phyloP scores from a whole-genome alignment of 2,113 vertebrate genomes.

The Onychorhynchus coronatus region DNA sequence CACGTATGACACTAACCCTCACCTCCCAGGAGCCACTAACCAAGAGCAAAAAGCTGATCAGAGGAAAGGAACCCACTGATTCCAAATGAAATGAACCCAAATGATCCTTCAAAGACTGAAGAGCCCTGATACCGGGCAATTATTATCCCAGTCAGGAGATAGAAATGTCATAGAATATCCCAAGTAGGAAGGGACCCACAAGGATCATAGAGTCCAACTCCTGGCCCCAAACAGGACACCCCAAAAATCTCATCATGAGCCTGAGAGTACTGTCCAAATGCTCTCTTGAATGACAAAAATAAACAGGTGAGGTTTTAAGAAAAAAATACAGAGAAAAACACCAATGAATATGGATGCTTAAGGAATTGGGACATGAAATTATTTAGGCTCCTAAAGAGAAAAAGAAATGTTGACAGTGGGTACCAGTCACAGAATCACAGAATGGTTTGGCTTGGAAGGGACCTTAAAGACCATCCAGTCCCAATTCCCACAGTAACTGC shows the following conservation, averaged over 20 bases:
- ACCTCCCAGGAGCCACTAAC: not conserved
- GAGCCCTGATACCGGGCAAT: not conserved
- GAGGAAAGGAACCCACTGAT: not conserved
- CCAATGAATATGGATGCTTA: not conserved
- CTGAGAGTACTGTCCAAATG: not conserved
- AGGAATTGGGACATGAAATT: not conserved
- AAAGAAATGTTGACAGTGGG: not conserved
- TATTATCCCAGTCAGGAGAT: not conserved
- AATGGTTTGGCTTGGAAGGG: not conserved
- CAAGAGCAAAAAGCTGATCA: not conserved
- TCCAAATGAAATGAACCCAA: not conserved
- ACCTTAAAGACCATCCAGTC: not conserved
- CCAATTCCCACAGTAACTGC: not conserved
- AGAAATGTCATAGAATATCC: not conserved
- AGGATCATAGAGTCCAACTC: not conserved
- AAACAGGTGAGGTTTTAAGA: not conserved
- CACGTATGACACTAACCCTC: not conserved
- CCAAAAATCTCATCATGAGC: not conserved
- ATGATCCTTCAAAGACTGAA: not conserved
- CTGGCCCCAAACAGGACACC: not conserved
- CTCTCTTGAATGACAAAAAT: not conserved
- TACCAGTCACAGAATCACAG: not conserved
- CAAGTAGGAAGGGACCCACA: not conserved
- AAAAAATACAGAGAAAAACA: not conserved
- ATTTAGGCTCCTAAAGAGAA: not conserved